Base-by-base conservation (phyloP, 2,113 vertebrate species). In the Speoplatyrhinus poulsoni region DNA sequence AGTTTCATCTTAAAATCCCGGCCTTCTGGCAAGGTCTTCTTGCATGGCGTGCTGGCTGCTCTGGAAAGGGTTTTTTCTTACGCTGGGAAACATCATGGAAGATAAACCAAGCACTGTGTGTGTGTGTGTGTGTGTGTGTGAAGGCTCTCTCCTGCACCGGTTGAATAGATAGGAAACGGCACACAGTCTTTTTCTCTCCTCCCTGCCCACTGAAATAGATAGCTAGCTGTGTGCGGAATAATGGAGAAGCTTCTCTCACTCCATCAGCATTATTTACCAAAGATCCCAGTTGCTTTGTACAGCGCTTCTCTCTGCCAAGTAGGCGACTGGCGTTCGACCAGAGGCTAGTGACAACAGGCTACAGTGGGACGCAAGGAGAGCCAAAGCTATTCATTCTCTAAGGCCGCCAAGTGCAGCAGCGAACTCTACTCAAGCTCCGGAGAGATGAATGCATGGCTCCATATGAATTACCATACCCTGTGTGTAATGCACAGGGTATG, bases 321-420 rank as follows among this genome's bases (percentile, higher is more conserved):
- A 91, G 89, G 91, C 90, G 83, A 92, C 85, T 93, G 92, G 92
- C 92, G 70, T 69, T 32, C 80, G 65, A 91, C 91, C 91, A 91
- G 89, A 85, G 91, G 91, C 89, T 83, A 91, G 90, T 89, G 91
- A 93, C 92, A 91, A 92, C 92, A 89, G 89, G 89, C 89, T 85
- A 90, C 87, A 89, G 90, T 87, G 85, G 82, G 87, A 91, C 89
- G 84, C 81, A 90, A 89, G 85, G 82, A 87, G 83, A 85, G 92
- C 90, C 91, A 93, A 91, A 85, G 91, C 86, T 88, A 76, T 90
- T 92, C 87, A 88, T 87, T 88, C 88, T 79, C 73, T 72, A 73
- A 67, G 80, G 77, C 81, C 49, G 36, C 74, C 61, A 82, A 76
- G 75, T 87, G 84, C 89, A 89, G 76, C 80, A 60, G 85, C 87